Evolutionary conservation across 2,888 invertebrate genomes (phyloP), one percentile per base, ranked within the genome.

Genomic region (Acanthosepion lycidas): DNA sequence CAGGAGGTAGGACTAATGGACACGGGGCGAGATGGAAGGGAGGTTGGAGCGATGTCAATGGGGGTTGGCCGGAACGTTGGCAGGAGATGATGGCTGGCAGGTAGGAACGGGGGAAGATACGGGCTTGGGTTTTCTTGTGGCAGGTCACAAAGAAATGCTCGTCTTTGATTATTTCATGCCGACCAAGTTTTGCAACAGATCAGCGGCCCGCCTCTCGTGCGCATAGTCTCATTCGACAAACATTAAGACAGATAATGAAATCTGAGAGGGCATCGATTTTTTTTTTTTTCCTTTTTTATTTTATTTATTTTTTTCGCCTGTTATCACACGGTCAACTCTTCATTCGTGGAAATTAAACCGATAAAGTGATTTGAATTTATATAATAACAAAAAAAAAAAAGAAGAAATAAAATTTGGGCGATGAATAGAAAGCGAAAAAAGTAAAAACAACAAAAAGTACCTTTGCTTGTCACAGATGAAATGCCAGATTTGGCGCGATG

Each of bases 131-230:
- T 78, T n/a, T 78, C n/a, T n/a, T 78, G 78, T 78, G n/a, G 78
- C 78, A 78, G 78, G 78, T 78, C n/a, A 78, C 78, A 78, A 78
- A 78, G 78, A 78, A 78, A 78, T 78, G 78, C n/a, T n/a, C n/a
- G 78, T n/a, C 78, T 78, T 78, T 78, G 78, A 78, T 78, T 78
- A 78, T 78, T 78, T n/a, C 28, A n/a, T 78, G 78, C n/a, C 78
- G 78, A n/a, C n/a, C n/a, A 78, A 78, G n/a, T n/a, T 78, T n/a
- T 18, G n/a, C n/a, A 78, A 78, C 78, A 78, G 78, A n/a, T 78
- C 78, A 78, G n/a, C 78, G 78, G n/a, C 18, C 78, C n/a, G n/a
- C n/a, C 78, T 12, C 78, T 15, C 78, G n/a, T n/a, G 15, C n/a
- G 78, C n/a, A 15, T 5, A 78, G 78, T 78, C 78, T 78, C 78